A percentile compares a stretch with the other conserved stretches of the same genome.
Evolutionary conservation across 2,113 vertebrate species (phyloP).

Genomic region (Nymphicus hollandicus): DNA sequence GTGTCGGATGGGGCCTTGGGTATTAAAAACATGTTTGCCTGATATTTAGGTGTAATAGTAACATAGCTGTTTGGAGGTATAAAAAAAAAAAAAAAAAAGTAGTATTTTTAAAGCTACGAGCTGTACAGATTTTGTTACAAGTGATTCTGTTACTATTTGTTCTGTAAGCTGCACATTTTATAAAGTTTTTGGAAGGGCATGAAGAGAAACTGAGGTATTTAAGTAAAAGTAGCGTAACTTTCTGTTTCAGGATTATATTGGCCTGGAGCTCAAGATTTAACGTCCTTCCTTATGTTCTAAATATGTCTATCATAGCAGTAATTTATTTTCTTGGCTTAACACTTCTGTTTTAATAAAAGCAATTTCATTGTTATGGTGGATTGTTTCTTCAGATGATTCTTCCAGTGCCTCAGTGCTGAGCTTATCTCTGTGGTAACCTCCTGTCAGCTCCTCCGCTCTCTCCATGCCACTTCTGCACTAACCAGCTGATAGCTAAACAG

Average conservation of each 20-base stretch:
- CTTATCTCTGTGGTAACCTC: neutral
- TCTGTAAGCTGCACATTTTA: constrained; percentile 71
- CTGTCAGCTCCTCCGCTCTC: neutral
- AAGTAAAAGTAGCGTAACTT: constrained; percentile 10
- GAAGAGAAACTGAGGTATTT: constrained; percentile 55
- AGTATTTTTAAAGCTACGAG: constrained; percentile 57
- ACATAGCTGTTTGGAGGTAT: too few species aligned
- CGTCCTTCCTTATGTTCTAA: constrained; percentile 31
- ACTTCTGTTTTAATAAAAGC: constrained; percentile 59
- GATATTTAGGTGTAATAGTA: too few species aligned
- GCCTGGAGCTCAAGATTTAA: constrained; percentile 17
- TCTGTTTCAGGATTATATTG: constrained; percentile 20
- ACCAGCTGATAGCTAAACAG: neutral
- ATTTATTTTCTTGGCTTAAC: constrained; percentile 69
- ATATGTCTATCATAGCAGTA: constrained; percentile 48
- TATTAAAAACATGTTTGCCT: too few species aligned
- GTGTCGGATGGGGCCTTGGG: too few species aligned
- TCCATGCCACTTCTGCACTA: neutral
- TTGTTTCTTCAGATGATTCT: neutral
- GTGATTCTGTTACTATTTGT: constrained; percentile 63
- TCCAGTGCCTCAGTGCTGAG: neutral
- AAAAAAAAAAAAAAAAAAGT: too few species aligned
- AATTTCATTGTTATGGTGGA: neutral
- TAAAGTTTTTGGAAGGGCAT: constrained; percentile 41
- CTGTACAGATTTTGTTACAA: constrained; percentile 74